Evolutionary conservation across 92 coral and sea anemone species (phyloP), one percentile per base, ranked within the genome.

Genomic region (Phymanthus crucifer): DNA sequence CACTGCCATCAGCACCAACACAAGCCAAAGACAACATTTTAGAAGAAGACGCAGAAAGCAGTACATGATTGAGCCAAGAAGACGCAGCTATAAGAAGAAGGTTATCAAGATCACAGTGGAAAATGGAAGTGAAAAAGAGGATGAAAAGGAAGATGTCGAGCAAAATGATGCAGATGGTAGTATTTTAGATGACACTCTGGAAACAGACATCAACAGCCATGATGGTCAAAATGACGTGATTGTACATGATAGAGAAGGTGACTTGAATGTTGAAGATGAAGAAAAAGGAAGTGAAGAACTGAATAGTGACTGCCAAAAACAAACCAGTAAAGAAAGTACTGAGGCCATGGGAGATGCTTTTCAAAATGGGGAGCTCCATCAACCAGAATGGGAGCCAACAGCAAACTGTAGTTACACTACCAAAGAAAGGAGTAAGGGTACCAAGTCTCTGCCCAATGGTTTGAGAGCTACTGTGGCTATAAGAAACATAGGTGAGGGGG

Each of bases 11-110:
- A 32, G 13, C 23, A 27, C 80, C 32, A 66, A 23, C 68, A 48
- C 57, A 7, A 75, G 52, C 64, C 79, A n/a, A 57, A 58, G 40
- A 54, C 78, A 68, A 76, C 81, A 77, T 14, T 37, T 19, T 24
- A 64, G 40, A 40, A 77, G 48, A 64, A 48, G 70, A 29, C 67
- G 81, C 19, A 61, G 26, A 27, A 77, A 64, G 32, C 38, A 72
- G 1, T 58, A 58, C 57, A 61, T 35, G 89, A 66, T 79, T 85
- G 84, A 43, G 47, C 4, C 23, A 35, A 64, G 84, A 74, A 23
- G 84, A 78, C 71, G 91, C 85, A 57, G 74, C 10, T 36, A 35
- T 32, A 71, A 56, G 33, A 82, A 74, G 18, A 73, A 74, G 43
- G 68, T 50, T 24, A 27, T 82, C 65, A 40, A 65, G 21, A 35